These are phyloP conservation scores for Danio tinwini DNA, from an alignment of 2,797 vertebrate genomes.

Conservation along the genomic window DNA sequence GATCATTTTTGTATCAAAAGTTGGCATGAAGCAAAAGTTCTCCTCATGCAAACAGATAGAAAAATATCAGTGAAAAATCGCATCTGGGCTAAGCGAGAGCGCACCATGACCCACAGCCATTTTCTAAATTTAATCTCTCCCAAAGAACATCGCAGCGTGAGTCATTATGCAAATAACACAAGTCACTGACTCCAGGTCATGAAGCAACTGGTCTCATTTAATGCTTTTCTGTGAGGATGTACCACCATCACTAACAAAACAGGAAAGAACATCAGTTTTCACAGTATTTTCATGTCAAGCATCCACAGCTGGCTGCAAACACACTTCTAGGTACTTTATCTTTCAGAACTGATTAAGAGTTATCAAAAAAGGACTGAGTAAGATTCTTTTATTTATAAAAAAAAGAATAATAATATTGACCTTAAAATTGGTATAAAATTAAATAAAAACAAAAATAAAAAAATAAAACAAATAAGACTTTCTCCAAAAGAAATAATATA, in stretches of 20 bases:
- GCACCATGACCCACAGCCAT: slow-evolving; percentile 63
- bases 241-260: slow-evolving; percentile 11
- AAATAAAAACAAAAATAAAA: no score
- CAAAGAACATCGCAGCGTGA: slow-evolving; percentile 61
- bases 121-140: slow-evolving; percentile 73
- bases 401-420: no score
- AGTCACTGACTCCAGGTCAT: slow-evolving; percentile 29
- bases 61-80: slow-evolving; percentile 39
- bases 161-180: slow-evolving; percentile 66
- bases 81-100: slow-evolving; percentile 19
- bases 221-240: slow-evolving; percentile 18
- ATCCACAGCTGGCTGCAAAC: background rate
- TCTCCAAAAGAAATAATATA: no score
- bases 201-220: slow-evolving; percentile 46
- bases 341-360: background rate
- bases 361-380: background rate
- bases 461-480: no score
- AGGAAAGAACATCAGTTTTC: slow-evolving; percentile 5
- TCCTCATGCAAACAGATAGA: slow-evolving; percentile 40
- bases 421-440: no score
- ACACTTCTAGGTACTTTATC: background rate
- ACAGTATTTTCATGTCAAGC: slow-evolving; percentile 14
- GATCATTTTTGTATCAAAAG: slow-evolving; percentile 15
- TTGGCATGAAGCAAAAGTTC: slow-evolving; percentile 38
- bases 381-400: no score